Conservation (phyloP, 2,797 vertebrate genomes). For the Artibeus lituratus region DNA sequence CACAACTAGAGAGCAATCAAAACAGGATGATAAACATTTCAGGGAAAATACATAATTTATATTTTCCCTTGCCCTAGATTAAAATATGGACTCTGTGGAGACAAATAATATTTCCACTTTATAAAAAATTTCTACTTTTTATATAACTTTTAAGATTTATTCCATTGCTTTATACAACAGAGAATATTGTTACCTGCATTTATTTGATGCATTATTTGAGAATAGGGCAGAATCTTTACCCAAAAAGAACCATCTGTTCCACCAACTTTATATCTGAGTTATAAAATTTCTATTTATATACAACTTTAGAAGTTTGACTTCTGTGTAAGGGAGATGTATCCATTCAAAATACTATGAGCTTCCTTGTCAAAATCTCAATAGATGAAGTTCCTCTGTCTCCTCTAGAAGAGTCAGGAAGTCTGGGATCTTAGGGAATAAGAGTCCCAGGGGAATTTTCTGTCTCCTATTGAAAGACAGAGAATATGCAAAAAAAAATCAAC, state of each 20-base stretch:
- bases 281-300: neutral
- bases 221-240: neutral
- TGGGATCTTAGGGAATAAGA: neutral
- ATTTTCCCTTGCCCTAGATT: neutral
- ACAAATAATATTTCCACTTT: constrained; percentile 1
- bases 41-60: neutral
- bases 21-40: neutral
- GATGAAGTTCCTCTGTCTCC: neutral
- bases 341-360: neutral
- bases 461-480: neutral
- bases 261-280: neutral
- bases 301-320: neutral
- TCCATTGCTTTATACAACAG: neutral
- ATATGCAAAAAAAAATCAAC: neutral
- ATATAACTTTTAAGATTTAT: neutral
- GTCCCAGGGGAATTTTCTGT: neutral
- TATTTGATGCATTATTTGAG: neutral
- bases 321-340: neutral
- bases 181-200: neutral
- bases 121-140: neutral
- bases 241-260: neutral
- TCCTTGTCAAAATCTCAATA: neutral
- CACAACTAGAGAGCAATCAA: neutral
- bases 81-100: neutral
- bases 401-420: neutral